These are phyloP conservation scores for Pogoniulus pusillus DNA, from an alignment of 2,797 vertebrate genomes.

Conservation along the genomic window DNA sequence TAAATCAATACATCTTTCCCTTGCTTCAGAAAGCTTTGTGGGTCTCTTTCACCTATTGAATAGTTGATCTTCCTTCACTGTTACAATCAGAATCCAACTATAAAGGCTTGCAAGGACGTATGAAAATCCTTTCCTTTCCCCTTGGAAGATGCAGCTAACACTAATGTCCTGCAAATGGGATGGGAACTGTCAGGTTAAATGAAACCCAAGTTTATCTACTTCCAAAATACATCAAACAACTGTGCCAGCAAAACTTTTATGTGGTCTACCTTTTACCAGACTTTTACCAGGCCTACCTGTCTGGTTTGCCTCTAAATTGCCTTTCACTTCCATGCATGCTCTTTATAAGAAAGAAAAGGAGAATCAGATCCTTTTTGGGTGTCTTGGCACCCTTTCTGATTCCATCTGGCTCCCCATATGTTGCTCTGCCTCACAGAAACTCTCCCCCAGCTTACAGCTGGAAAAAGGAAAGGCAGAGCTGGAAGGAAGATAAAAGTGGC, in stretches of 20 bases:
- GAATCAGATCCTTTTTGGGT: background rate
- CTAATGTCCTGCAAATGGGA: background rate
- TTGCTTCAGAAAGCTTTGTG: background rate
- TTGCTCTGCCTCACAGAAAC: background rate
- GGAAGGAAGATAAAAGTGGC: background rate
- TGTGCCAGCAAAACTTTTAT: background rate
- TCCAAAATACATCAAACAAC: background rate
- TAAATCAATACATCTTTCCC: background rate
- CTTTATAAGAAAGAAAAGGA: background rate
- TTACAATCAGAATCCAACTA: background rate
- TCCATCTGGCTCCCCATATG: background rate
- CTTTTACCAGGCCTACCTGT: background rate
- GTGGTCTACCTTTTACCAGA: too few species aligned
- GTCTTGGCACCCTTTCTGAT: background rate
- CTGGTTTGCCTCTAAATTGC: background rate
- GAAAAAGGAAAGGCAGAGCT: background rate
- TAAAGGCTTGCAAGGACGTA: background rate
- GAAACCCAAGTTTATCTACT: background rate
- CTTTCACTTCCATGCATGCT: background rate
- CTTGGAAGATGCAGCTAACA: background rate
- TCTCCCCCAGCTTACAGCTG: background rate
- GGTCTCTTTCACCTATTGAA: background rate
- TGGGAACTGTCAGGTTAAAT: background rate
- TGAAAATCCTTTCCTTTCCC: background rate
- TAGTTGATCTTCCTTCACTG: background rate